These are phyloP conservation scores for Meganola albula DNA, from an alignment of 2,888 invertebrate genomes.

Conservation along the genomic window DNA sequence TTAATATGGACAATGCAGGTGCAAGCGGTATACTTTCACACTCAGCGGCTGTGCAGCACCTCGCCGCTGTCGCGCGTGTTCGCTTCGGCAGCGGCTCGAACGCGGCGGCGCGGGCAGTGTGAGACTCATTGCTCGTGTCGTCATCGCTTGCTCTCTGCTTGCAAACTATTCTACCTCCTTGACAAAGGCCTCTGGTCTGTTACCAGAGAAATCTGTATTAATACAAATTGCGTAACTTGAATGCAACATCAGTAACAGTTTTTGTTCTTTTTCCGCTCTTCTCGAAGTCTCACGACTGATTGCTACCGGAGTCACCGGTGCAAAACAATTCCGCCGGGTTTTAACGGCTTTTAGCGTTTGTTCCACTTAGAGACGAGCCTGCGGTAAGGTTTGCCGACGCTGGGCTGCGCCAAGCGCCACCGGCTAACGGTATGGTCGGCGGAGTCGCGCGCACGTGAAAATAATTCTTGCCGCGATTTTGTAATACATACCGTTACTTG, in stretches of 20 bases:
- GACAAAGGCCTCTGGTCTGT: slow-evolving; percentile 38
- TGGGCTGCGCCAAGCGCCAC: slow-evolving; percentile 39
- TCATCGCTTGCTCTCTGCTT: slow-evolving; percentile 11
- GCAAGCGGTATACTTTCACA: slow-evolving; percentile 66
- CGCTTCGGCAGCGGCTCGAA: slow-evolving; percentile 6
- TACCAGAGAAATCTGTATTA: slow-evolving; percentile 39
- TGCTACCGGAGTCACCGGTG: background rate
- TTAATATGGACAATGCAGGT: slow-evolving; percentile 48
- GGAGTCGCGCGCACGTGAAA: slow-evolving; percentile 68
- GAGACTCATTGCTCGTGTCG: slow-evolving; percentile 16
- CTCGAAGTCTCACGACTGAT: background rate
- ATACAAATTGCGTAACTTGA: slow-evolving; percentile 38
- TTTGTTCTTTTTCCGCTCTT: slow-evolving; percentile 12
- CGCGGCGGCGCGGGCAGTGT: slow-evolving; percentile 9
- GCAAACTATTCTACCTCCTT: slow-evolving; percentile 36
- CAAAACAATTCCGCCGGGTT: slow-evolving; percentile 19
- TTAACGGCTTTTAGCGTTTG: slow-evolving; percentile 32
- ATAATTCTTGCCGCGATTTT: slow-evolving; percentile 77
- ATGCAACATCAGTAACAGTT: slow-evolving; percentile 13
- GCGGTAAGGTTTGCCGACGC: slow-evolving; percentile 43
- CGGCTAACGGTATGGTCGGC: slow-evolving; percentile 58
- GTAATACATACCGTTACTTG: slow-evolving; percentile 73
- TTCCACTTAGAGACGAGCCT: slow-evolving; percentile 51
- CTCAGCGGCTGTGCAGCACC: slow-evolving; percentile 31
- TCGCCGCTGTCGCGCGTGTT: slow-evolving; percentile 8